Base-by-base conservation (phyloP, 2,888 invertebrate genomes). In the Adela reaumurella region DNA sequence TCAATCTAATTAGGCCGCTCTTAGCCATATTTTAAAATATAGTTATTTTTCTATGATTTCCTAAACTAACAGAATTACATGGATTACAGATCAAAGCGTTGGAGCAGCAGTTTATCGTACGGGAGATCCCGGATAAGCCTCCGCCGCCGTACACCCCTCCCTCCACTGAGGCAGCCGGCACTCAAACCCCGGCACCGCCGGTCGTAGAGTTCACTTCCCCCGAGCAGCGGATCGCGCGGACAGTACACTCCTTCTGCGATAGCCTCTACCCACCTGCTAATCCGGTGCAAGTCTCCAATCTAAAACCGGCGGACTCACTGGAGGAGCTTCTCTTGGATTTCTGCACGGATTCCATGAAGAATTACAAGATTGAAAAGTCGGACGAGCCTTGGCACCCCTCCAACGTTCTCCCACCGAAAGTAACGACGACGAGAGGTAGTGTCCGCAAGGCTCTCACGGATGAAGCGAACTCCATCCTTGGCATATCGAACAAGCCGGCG, bases 101-200 rank as follows among this genome's bases (percentile, higher is more conserved):
- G 50, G 77, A 78, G 52, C 74, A 76, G 53, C 74, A 77, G 55
- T 65, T 65, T 52, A 70, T 68, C 1, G 71, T 77, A 0, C 66
- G 78, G 1, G 76, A 76, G 58, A 77, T 78, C 49, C 78, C 78
- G 0, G 78, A 78, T 57, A 78, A 78, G 52, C 78, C 78, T 0
- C 78, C 78, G 14, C 78, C 78, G 0, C 78, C 78, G 0, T 78
- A 78, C 60, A 76, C 71, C 0, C 76, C 24, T 74, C 14, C 77
- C 76, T 1, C 57, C 58, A 3, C 72, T 68, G 4, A 47, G 57
- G 0, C 58, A 63, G 8, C 24, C 24, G 24, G 5, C 24, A 24
- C 24, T 4, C 24, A 24, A 8, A 24, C 41, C 2, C 43, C 24
- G 28, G 46, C 35, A 8, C 24, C 46, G 5, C n/a, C 29, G 5